Conservation (phyloP, 37 sponge, comb jelly and placozoan genomes). For the Bolinopsis microptera region DNA sequence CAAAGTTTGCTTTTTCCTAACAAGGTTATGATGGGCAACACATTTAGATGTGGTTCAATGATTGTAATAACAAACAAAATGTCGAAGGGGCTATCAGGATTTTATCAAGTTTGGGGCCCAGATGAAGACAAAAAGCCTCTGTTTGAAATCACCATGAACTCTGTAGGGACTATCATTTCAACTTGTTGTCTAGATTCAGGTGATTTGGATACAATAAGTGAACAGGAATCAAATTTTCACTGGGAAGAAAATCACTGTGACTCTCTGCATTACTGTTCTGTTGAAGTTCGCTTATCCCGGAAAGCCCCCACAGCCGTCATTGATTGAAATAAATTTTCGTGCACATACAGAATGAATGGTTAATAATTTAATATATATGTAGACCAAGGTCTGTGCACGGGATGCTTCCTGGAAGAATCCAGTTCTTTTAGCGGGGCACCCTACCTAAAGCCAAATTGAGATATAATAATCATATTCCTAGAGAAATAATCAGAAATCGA, state of each 20-base stretch:
- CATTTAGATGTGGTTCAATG: neutral
- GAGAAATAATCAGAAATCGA: too few relatives aligned
- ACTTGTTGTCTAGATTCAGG: neutral
- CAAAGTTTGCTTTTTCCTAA: neutral
- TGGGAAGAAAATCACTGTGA: neutral
- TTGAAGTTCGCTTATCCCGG: neutral
- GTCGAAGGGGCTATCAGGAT: neutral
- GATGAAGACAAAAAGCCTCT: neutral
- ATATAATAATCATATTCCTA: too few relatives aligned
- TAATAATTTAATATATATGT: too few relatives aligned
- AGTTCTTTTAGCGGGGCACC: too few relatives aligned
- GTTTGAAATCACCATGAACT: neutral
- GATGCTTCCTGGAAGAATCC: too few relatives aligned
- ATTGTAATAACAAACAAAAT: neutral
- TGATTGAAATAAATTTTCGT: too few relatives aligned
- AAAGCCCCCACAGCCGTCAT: neutral
- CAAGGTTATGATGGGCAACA: neutral
- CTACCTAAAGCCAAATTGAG: too few relatives aligned
- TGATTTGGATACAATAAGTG: neutral
- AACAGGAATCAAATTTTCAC: neutral
- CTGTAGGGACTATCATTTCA: neutral
- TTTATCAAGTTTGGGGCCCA: neutral
- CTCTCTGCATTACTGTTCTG: neutral
- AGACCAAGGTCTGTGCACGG: too few relatives aligned
- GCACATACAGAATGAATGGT: too few relatives aligned